Conservation (phyloP, 2,888 invertebrate species). For the Colletes collaris region DNA sequence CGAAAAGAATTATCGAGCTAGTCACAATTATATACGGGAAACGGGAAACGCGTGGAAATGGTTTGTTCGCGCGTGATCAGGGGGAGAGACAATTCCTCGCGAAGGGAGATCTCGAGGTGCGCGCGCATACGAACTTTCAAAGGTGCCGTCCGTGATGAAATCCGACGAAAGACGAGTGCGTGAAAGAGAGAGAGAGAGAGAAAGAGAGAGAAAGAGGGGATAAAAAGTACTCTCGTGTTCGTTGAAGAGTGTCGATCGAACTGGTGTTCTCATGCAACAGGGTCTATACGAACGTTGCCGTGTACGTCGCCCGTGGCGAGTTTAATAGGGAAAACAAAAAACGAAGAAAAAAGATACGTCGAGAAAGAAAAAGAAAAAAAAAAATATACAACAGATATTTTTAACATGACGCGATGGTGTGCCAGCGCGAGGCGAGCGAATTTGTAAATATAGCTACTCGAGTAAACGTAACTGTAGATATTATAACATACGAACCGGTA, state of each 20-base stretch:
- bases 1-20: constrained; percentile 77
- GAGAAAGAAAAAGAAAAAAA: constrained; percentile 35
- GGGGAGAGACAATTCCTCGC: constrained; percentile 52
- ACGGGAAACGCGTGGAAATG: constrained; percentile 30
- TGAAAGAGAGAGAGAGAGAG: constrained; percentile 13
- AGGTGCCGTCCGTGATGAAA: constrained; percentile 69
- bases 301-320: neutral
- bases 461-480: constrained; percentile 77
- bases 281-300: constrained; percentile 53
- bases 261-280: constrained; percentile 66
- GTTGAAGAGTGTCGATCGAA: constrained; percentile 48
- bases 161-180: constrained; percentile 29
- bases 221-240: constrained; percentile 38
- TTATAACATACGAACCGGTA: constrained; percentile 55
- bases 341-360: constrained; percentile 40
- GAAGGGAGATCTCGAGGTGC: constrained; percentile 53
- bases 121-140: constrained; percentile 56
- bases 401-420: constrained; percentile 72
- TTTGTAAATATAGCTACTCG: constrained; percentile 78
- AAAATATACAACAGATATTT: constrained; percentile 73
- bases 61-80: constrained; percentile 68
- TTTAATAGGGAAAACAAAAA: constrained; percentile 7
- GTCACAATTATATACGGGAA: constrained; percentile 75
- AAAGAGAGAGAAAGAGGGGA: constrained; percentile 15
- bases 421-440: constrained; percentile 61